phyloP scores from a whole-genome alignment of 2,113 vertebrate species.

The Bungarus multicinctus region DNA sequence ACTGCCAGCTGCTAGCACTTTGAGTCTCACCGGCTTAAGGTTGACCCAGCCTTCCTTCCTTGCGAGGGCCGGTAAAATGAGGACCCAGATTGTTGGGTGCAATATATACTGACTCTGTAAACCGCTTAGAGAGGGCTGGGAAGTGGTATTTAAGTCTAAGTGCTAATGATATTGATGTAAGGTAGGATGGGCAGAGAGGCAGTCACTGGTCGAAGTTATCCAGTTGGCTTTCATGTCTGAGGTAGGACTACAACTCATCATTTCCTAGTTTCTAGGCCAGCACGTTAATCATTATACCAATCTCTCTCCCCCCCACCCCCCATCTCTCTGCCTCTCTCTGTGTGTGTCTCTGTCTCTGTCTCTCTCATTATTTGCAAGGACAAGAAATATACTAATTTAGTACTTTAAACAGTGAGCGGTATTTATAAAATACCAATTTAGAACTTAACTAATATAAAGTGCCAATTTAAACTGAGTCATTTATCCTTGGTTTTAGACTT shows the following conservation, averaged over 20 bases:
- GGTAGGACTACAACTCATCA: neutral
- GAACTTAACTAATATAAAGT: neutral
- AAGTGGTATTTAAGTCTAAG: no score
- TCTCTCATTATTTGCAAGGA: neutral
- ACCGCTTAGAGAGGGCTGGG: no score
- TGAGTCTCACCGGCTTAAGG: no score
- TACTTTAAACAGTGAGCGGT: neutral
- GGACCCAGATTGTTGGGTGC: no score
- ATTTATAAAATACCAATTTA: neutral
- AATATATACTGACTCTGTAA: no score
- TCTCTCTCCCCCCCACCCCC: neutral
- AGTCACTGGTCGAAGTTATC: neutral
- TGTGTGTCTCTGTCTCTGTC: no score
- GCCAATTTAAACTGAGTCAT: neutral
- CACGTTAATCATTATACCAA: neutral
- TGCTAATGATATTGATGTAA: neutral
- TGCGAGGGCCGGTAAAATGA: no score
- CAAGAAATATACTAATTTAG: neutral
- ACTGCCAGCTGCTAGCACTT: no score
- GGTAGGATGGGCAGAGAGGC: neutral
- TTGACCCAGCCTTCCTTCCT: no score
- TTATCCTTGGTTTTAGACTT: neutral
- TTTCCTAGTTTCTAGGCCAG: neutral
- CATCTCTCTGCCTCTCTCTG: no score
- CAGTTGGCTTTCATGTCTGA: neutral